A percentile compares a stretch with the other conserved stretches of the same genome.
These are phyloP conservation scores for Anoplius nigerrimus DNA, from an alignment of 2,888 invertebrate species.

Conservation along the genomic window DNA sequence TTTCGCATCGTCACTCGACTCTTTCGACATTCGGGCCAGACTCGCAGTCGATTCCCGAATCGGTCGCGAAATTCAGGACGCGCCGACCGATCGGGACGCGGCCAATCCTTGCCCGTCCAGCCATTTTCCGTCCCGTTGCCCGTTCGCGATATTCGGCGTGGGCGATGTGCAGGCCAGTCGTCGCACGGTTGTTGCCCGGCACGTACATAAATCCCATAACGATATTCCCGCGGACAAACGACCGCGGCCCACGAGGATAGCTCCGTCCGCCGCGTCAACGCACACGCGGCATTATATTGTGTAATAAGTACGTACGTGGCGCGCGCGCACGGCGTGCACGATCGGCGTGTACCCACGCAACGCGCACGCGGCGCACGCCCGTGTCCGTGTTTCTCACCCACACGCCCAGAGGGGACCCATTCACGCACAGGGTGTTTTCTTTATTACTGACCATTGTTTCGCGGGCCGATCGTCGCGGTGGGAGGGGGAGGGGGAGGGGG, in stretches of 20 bases:
- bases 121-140: not conserved
- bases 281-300: conserved; percentile 32
- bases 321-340: conserved; percentile 30
- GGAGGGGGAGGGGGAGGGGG: too few species aligned
- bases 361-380: not conserved
- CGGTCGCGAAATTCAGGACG: too few species aligned
- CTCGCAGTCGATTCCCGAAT: too few species aligned
- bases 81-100: too few species aligned
- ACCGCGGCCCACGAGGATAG: conserved; percentile 19
- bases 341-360: conserved; percentile 1
- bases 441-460: too few species aligned
- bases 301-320: conserved; percentile 39
- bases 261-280: conserved; percentile 1
- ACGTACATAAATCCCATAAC: conserved; percentile 27
- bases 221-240: conserved; percentile 29
- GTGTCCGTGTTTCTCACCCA: not conserved
- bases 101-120: too few species aligned
- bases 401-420: conserved; percentile 3
- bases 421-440: not conserved
- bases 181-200: not conserved
- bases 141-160: conserved; percentile 1
- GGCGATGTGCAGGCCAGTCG: not conserved
- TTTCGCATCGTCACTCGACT: too few species aligned
- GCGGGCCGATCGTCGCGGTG: too few species aligned
- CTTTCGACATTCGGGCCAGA: too few species aligned